Base-by-base conservation (phyloP, 2,888 invertebrate species). In the Glyphotaelius pellucidus region DNA sequence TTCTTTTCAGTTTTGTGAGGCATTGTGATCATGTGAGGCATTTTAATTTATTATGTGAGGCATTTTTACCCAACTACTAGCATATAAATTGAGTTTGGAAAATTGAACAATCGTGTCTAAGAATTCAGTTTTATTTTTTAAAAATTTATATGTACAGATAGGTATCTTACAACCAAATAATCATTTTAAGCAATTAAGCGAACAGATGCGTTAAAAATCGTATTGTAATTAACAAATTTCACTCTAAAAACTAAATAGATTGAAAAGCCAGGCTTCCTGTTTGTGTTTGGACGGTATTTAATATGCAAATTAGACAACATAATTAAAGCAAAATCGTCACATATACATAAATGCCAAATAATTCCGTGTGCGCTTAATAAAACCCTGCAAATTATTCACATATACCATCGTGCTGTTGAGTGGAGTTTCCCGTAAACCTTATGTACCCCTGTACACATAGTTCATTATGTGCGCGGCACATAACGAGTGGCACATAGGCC, bases 371-470 rank as follows among this genome's bases (percentile, higher is more conserved):
- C 4, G 86, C 14, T 12, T 47, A n/a, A 15, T 35, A 86, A 86
- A 86, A 86, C 47, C 38, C 30, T 86, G 35, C 86, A 86, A 86
- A 86, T 86, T 86, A 42, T 30, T 42, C 47, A n/a, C 86, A 5
- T 9, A 47, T 2, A 86, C 86, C 47, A 86, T 7, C 32, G 9
- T 14, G 83, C 19, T n/a, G 30, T 83, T 7, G 32, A 83, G 35
- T 35, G 19, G 83, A 35, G 35, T 83, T 38, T 32, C 35, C 32
- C 35, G 25, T 83, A 9, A 19, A 32, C 35, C 35, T 83, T 83
- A 83, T 83, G 25, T 83, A 83, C 9, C 25, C 67, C 67, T 19
- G 9, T 67, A 7, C 9, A 67, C 67, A 67, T 67, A 67, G 67
- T 67, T 67, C 67, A n/a, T 81, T 81, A 81, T 81, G 81, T 81